A percentile compares a stretch with the other conserved stretches of the same genome.
Conservation (phyloP, 2,113 vertebrate genomes). For the Dolichotis patagonum region DNA sequence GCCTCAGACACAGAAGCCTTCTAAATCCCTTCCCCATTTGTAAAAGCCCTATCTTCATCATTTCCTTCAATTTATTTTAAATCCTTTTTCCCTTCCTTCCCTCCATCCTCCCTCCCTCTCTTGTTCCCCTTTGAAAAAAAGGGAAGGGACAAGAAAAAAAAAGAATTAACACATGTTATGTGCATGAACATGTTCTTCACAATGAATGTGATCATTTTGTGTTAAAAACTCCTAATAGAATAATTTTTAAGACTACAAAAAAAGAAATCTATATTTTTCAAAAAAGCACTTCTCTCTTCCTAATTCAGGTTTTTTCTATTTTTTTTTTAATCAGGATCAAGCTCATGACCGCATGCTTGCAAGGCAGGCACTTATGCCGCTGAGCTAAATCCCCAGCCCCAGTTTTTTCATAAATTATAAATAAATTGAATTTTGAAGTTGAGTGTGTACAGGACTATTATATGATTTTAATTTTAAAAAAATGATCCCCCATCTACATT, state of each 20-base stretch:
- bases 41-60: neutral
- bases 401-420: neutral
- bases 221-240: too few species aligned
- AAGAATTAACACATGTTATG: too few species aligned
- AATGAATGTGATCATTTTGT: too few species aligned
- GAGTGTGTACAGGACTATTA: neutral
- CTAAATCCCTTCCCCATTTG: neutral
- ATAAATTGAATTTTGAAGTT: neutral
- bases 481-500: neutral
- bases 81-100: too few species aligned
- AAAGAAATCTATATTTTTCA: neutral
- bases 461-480: neutral
- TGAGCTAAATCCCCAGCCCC: too few species aligned
- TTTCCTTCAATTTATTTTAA: neutral
- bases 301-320: neutral
- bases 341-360: too few species aligned
- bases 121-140: too few species aligned
- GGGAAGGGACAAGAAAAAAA: too few species aligned
- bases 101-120: too few species aligned
- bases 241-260: neutral
- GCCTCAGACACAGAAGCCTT: neutral
- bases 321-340: too few species aligned
- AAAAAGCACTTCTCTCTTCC: fast-evolving
- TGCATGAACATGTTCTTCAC: too few species aligned
- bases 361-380: too few species aligned